These are phyloP conservation scores for Pongo abelii DNA, from an alignment of 2,113 vertebrate species.

Conservation along the genomic window DNA sequence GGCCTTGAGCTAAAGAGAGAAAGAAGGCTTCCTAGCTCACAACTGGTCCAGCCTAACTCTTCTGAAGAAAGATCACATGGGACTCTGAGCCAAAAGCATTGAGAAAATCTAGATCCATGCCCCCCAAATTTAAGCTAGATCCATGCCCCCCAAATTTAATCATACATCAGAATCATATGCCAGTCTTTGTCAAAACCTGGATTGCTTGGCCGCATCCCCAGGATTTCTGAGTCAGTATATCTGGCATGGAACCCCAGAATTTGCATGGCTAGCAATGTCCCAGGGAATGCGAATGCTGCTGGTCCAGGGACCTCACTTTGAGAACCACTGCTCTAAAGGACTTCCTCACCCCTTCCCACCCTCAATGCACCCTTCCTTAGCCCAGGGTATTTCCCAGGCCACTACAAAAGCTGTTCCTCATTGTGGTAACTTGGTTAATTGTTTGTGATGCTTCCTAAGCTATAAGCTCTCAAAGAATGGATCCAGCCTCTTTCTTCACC, in stretches of 20 bases:
- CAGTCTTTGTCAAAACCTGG: not conserved
- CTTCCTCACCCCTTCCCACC: not conserved
- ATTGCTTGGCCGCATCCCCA: not conserved
- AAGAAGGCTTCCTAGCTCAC: not conserved
- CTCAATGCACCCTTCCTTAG: not conserved
- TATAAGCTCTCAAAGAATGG: not conserved
- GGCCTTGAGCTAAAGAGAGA: not conserved
- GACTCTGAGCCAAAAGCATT: not conserved
- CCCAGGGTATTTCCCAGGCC: not conserved
- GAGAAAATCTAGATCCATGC: not conserved
- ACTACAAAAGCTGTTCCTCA: not conserved
- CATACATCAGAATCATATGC: not conserved
- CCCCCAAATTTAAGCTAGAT: not conserved
- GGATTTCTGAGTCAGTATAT: not conserved
- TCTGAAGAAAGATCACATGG: not conserved
- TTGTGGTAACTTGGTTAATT: not conserved
- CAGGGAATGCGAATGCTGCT: not conserved
- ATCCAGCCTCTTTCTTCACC: not conserved
- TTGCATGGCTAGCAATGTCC: not conserved
- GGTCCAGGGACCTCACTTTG: not conserved
- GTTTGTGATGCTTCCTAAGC: not conserved
- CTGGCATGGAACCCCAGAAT: not conserved
- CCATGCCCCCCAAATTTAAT: not conserved
- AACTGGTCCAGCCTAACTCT: not conserved
- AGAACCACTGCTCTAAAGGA: not conserved